A percentile compares a stretch with the other conserved stretches of the same genome.
Evolutionary conservation across 2,113 vertebrate species (phyloP).

Genomic region (Peromyscus californicus): DNA sequence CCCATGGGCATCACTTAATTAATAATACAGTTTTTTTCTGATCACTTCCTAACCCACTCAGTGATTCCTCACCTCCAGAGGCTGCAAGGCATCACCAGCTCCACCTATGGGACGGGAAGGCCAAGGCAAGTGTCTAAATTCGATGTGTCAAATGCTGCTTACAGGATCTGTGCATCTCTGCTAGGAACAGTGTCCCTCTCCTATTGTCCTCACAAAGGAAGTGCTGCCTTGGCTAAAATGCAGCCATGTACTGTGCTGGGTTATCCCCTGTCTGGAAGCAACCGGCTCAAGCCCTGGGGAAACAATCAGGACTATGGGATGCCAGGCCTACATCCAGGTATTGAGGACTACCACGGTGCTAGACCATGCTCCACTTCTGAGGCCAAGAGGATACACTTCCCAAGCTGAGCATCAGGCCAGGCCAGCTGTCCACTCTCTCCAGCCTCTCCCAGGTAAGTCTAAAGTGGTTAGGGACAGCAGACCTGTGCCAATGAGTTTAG

Average conservation of each 20-base stretch:
- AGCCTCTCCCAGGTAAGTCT: neutral
- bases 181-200: neutral
- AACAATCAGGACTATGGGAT: neutral
- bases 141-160: neutral
- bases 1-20: no score
- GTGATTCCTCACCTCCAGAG: neutral
- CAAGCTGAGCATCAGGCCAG: accelerated
- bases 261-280: accelerated
- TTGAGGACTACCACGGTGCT: accelerated
- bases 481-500: accelerated
- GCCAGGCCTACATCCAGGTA: no score
- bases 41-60: neutral
- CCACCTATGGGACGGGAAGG: neutral
- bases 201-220: neutral
- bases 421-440: accelerated
- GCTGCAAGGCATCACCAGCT: neutral
- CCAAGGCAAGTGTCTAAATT: neutral
- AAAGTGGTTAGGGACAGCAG: accelerated
- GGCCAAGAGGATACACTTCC: accelerated
- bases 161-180: neutral
- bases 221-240: neutral
- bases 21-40: neutral
- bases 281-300: accelerated
- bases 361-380: accelerated
- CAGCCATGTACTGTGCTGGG: accelerated